Evolutionary conservation across 1,140 invertebrate genomes (phyloP).

Genomic region (Globodera ellingtonae): DNA sequence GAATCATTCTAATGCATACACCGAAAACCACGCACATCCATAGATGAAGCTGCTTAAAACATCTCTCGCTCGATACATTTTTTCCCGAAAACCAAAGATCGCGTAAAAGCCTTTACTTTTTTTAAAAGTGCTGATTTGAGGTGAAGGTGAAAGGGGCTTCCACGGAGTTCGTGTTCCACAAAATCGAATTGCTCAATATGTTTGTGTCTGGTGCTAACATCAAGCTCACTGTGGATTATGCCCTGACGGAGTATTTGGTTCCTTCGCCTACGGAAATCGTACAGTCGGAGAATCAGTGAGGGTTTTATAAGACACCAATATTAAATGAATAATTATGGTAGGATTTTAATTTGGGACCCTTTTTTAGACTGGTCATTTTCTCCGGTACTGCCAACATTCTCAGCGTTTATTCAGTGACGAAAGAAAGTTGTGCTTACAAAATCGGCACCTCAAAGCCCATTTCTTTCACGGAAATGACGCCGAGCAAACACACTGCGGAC

Average conservation of each 20-base stretch:
- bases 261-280: slow-evolving; percentile 55
- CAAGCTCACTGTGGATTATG: slow-evolving; percentile 48
- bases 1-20: not conserved
- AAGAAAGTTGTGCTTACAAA: slow-evolving; percentile 50
- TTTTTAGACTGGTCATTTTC: slow-evolving; percentile 56
- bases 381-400: slow-evolving; percentile 50
- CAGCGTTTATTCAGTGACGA: slow-evolving; percentile 49
- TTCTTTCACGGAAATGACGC: slow-evolving; percentile 50
- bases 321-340: slow-evolving; percentile 17
- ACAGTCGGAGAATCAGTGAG: slow-evolving; percentile 58
- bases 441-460: slow-evolving; percentile 48
- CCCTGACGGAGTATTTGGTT: slow-evolving; percentile 45
- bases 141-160: slow-evolving; percentile 39
- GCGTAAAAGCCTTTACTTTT: not conserved
- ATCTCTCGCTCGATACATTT: too few relatives aligned
- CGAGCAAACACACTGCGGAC: slow-evolving; percentile 50
- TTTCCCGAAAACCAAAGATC: not conserved
- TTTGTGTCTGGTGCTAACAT: slow-evolving; percentile 45
- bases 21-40: slow-evolving; percentile 3
- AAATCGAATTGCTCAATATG: slow-evolving; percentile 51
- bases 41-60: too few relatives aligned
- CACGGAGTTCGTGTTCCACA: slow-evolving; percentile 41
- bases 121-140: not conserved
- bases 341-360: not conserved
- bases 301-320: slow-evolving; percentile 28